Conservation (phyloP, 2,888 invertebrate genomes). For the Melinopterus prodromus region DNA sequence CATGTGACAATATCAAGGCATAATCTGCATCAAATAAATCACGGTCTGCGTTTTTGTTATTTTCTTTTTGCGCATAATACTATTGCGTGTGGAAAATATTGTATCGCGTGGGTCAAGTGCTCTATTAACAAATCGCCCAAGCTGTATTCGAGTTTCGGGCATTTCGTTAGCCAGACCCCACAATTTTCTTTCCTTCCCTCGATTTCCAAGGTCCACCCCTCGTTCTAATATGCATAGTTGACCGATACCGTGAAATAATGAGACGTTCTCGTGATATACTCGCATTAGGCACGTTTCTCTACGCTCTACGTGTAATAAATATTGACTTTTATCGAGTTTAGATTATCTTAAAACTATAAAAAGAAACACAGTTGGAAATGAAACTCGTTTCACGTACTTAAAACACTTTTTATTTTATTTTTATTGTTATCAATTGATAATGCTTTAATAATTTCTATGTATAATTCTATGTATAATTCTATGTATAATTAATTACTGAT, state of each 20-base stretch:
- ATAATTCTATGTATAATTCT: constrained; percentile 6
- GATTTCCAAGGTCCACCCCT: background rate
- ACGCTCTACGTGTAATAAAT: background rate
- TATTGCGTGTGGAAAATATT: background rate
- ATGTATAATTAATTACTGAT: constrained; percentile 19
- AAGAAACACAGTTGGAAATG: background rate
- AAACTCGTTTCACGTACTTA: background rate
- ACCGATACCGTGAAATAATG: constrained; percentile 4
- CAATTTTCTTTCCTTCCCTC: background rate
- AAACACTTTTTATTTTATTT: background rate
- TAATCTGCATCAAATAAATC: too few relatives aligned
- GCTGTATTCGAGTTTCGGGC: background rate
- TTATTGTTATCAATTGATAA: background rate
- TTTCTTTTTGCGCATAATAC: too few relatives aligned
- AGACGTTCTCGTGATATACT: background rate
- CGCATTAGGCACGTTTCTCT: background rate
- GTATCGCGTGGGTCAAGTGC: background rate
- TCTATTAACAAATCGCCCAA: background rate
- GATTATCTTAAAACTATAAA: constrained; percentile 4
- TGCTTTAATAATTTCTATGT: too few relatives aligned
- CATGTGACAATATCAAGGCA: too few relatives aligned
- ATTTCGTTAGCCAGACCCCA: background rate
- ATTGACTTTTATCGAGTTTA: constrained; percentile 4
- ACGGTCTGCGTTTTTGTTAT: too few relatives aligned
- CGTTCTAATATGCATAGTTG: background rate